These are phyloP conservation scores for Acanthococcus lagerstroemiae DNA, from an alignment of 2,888 invertebrate genomes.

Conservation along the genomic window DNA sequence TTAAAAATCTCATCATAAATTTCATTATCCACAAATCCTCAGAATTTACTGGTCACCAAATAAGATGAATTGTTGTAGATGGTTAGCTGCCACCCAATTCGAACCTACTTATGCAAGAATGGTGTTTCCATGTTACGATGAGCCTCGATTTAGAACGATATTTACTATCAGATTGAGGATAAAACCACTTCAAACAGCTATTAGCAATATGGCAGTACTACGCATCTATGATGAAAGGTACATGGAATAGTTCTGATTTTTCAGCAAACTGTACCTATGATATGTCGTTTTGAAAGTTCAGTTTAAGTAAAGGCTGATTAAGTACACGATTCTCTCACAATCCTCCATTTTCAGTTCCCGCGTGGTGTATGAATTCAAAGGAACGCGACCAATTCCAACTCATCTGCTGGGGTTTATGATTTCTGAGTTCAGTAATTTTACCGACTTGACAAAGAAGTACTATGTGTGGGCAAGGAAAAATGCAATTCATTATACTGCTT, in stretches of 20 bases:
- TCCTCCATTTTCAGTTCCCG: too few species aligned
- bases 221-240: too few species aligned
- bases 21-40: too few species aligned
- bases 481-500: conserved; percentile 41
- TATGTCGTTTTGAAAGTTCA: too few species aligned
- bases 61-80: too few species aligned
- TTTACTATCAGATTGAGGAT: conserved; percentile 60
- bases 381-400: conserved; percentile 36
- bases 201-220: conserved; percentile 36
- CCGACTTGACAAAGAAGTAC: conserved; percentile 3
- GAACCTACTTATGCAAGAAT: conserved; percentile 65
- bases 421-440: conserved; percentile 56
- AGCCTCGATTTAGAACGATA: conserved; percentile 69
- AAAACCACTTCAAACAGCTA: conserved; percentile 31
- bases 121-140: conserved; percentile 81
- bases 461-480: conserved; percentile 34
- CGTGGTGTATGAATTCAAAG: too few species aligned
- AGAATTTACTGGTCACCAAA: too few species aligned
- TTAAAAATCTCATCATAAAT: too few species aligned
- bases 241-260: too few species aligned
- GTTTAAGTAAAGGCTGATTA: too few species aligned
- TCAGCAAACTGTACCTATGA: too few species aligned
- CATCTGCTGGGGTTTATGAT: conserved; percentile 78
- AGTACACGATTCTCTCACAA: too few species aligned
- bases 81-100: conserved; percentile 69